Base-by-base conservation (phyloP, 2,888 invertebrate species). In the Fissipunctia ypsillon region DNA sequence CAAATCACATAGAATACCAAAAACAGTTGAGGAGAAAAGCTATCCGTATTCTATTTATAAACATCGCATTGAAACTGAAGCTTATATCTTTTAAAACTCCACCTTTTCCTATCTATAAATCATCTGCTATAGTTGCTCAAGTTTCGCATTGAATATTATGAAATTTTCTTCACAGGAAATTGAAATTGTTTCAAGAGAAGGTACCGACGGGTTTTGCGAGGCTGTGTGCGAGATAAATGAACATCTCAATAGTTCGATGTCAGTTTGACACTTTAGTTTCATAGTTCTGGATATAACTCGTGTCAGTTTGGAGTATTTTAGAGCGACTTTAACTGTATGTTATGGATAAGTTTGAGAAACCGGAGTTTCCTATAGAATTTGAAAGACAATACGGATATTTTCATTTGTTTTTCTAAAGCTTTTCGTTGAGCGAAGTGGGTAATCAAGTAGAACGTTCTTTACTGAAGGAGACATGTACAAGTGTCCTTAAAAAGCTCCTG, bases 111-210 rank as follows among this genome's bases (percentile, higher is more conserved):
- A 50, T 14, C 31, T n/a, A 81, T 81, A 81, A 81, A 86, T 86
- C 83, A 81, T 81, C 50, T 43, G 28, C 65, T 66, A 75, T 81
- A 83, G 79, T 83, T 77, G 28, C 25, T 60, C 7, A 76, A 84
- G 69, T 84, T 83, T 69, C 41, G 38, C 73, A 74, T 78, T 80
- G 79, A 85, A 85, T 86, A 83, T 83, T 83, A 84, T 80, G 84
- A 84, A 83, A 84, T 84, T 78, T 81, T 76, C 83, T 73, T 77
- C 59, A 48, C n/a, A 64, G 81, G 80, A 80, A 85, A 86, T 85
- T 86, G 85, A 84, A 83, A 87, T 88, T 84, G 87, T 82, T 84
- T 87, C 77, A 78, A 76, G 76, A 71, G 64, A 19, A 50, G 38
- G 16, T 63, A 75, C 73, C 80, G 87, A 81, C 83, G 60, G 78